A percentile compares a stretch with the other conserved stretches of the same genome.
phyloP scores from a whole-genome alignment of 2,113 vertebrate genomes.

The Cheilinus undulatus region DNA sequence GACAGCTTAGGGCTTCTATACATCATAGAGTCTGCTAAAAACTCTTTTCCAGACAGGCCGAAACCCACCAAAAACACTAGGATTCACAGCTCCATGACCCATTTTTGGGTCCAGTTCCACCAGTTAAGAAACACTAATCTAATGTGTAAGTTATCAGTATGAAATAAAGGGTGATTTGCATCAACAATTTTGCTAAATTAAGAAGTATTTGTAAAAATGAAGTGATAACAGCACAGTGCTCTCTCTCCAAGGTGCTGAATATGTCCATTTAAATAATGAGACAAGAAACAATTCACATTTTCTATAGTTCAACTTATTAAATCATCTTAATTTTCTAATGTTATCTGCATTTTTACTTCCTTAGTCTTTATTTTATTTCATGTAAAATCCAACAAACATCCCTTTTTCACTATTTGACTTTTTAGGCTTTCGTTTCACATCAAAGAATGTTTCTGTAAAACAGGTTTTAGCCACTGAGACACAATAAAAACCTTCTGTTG shows the following conservation, averaged over 20 bases:
- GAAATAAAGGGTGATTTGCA: neutral
- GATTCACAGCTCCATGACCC: too few species aligned
- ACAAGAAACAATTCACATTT: neutral
- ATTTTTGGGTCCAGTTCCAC: too few species aligned
- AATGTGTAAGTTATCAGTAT: neutral
- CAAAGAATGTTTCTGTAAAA: too few species aligned
- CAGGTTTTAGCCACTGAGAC: neutral
- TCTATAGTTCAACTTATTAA: too few species aligned
- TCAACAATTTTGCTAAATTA: neutral
- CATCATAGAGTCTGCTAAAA: too few species aligned
- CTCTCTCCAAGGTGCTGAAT: conserved; percentile 67
- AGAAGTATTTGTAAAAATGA: neutral
- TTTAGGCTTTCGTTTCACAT: neutral
- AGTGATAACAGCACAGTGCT: neutral
- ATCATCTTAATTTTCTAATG: too few species aligned
- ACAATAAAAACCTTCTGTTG: neutral
- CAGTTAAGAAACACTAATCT: too few species aligned
- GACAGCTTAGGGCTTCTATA: too few species aligned
- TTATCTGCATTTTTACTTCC: neutral
- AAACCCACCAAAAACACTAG: too few species aligned
- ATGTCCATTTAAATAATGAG: neutral
- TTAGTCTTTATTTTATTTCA: neutral
- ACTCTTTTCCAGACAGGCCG: too few species aligned
- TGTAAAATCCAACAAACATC: too few species aligned
- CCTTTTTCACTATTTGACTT: too few species aligned